phyloP scores from a whole-genome alignment of 1,140 invertebrate species.

The Papilio xuthus region DNA sequence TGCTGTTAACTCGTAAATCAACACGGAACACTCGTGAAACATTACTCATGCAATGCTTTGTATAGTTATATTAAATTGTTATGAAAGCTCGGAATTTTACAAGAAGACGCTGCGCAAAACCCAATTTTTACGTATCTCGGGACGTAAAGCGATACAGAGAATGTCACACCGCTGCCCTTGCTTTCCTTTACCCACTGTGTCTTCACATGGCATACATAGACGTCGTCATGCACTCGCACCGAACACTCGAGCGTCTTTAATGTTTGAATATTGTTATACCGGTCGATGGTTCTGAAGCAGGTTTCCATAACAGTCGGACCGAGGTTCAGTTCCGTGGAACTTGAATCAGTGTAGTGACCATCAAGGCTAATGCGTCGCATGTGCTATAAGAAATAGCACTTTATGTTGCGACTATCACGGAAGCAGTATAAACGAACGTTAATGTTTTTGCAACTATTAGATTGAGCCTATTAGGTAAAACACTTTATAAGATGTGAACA shows the following conservation, averaged over 20 bases:
- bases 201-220: neutral
- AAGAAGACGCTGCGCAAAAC: neutral
- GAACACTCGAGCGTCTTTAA: neutral
- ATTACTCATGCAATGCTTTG: constrained; percentile 29
- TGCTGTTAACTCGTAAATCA: constrained; percentile 26
- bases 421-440: neutral
- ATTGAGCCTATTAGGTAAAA: neutral
- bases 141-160: neutral
- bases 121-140: neutral
- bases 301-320: constrained; percentile 41
- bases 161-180: neutral
- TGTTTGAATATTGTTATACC: neutral
- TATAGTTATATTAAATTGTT: neutral
- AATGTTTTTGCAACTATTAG: neutral
- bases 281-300: constrained; percentile 29
- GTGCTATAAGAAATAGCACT: constrained; percentile 9
- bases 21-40: constrained; percentile 23
- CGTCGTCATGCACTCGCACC: neutral
- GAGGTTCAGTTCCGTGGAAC: constrained; percentile 36
- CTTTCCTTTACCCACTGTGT: neutral
- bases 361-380: constrained; percentile 6
- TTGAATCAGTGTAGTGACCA: constrained; percentile 38
- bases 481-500: too few species aligned
- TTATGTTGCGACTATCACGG: neutral
- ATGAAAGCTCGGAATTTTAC: neutral